Evolutionary conservation across 2,797 vertebrate species (phyloP).

Genomic region (Gadopsis bispinosus): DNA sequence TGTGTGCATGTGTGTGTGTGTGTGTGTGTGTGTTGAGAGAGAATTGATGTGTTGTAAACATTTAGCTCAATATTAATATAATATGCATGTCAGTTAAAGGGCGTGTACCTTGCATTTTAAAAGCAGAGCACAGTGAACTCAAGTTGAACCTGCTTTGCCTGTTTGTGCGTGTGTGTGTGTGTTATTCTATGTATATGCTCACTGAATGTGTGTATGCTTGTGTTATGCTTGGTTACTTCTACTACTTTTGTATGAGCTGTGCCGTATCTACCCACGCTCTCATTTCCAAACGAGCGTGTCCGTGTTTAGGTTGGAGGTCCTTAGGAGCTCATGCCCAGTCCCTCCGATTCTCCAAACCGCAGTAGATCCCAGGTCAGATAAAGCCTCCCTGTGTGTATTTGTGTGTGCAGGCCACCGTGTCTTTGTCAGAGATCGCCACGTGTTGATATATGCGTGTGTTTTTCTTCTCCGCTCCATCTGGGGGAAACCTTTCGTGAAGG

Average conservation of each 20-base stretch:
- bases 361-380: slow-evolving; percentile 74
- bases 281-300: slow-evolving; percentile 70
- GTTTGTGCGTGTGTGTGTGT: slow-evolving; percentile 22
- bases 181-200: slow-evolving; percentile 13
- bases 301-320: slow-evolving; percentile 78
- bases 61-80: slow-evolving; percentile 63
- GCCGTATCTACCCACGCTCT: slow-evolving; percentile 44
- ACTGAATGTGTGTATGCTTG: slow-evolving; percentile 5
- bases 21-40: slow-evolving; percentile 29
- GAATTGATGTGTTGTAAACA: slow-evolving; percentile 57
- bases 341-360: slow-evolving; percentile 66
- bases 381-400: slow-evolving; percentile 58
- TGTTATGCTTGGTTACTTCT: slow-evolving; percentile 32
- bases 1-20: slow-evolving; percentile 32
- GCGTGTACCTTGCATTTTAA: slow-evolving; percentile 47
- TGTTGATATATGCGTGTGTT: slow-evolving; percentile 62
- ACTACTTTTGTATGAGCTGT: slow-evolving; percentile 60
- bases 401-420: slow-evolving; percentile 53
- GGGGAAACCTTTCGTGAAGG: slow-evolving; percentile 72
- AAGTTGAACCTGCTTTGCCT: slow-evolving; percentile 26
- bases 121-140: slow-evolving; percentile 34
- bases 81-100: slow-evolving; percentile 51
- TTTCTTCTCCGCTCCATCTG: slow-evolving; percentile 64
- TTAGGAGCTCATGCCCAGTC: slow-evolving; percentile 73
- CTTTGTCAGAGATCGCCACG: slow-evolving; percentile 66